Percentiles rank a stretch among this genome's conserved stretches.
Conservation (phyloP, 1,140 invertebrate species). For the Rhopalosiphum maidis region DNA sequence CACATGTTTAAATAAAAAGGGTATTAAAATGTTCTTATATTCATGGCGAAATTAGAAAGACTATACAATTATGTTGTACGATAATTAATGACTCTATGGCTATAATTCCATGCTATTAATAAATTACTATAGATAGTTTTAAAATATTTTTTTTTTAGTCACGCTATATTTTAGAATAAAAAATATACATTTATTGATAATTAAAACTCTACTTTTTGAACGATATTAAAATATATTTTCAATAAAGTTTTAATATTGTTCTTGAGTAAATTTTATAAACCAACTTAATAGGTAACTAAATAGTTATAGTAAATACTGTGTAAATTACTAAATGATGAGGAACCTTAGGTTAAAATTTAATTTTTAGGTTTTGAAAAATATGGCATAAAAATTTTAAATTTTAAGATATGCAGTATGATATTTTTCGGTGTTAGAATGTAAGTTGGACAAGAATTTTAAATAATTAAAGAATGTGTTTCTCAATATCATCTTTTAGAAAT, state of each 20-base stretch:
- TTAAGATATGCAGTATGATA: background rate
- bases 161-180: background rate
- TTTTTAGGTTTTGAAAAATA: background rate
- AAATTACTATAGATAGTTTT: constrained; percentile 23
- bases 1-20: constrained; percentile 20
- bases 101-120: constrained; percentile 16
- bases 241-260: background rate
- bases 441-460: background rate
- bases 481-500: background rate
- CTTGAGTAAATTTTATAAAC: background rate
- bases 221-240: background rate
- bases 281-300: background rate
- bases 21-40: background rate
- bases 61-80: background rate
- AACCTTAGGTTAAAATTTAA: background rate
- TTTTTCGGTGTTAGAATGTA: background rate
- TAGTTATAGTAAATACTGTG: background rate
- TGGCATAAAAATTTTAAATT: background rate
- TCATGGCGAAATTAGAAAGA: background rate
- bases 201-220: background rate
- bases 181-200: background rate
- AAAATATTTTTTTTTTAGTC: background rate
- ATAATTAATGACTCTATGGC: constrained; percentile 24
- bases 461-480: background rate
- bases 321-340: background rate